A percentile compares a stretch with the other conserved stretches of the same genome.
Conservation (phyloP, 2,888 invertebrate species). For the Campoletis raptor region DNA sequence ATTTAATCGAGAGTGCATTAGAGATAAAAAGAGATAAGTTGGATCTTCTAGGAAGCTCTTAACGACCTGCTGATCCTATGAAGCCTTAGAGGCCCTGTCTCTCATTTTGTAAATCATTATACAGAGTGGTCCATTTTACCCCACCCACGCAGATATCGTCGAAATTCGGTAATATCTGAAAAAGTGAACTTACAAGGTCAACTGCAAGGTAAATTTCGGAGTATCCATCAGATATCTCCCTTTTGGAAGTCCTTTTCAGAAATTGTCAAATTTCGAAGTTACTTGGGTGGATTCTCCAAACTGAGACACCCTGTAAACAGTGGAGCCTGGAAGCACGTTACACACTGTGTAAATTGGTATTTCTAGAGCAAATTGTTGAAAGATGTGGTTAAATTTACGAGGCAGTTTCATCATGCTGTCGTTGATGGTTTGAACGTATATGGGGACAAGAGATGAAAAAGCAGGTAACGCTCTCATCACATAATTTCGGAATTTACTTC, state of each 20-base stretch:
- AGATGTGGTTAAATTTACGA: constrained; percentile 73
- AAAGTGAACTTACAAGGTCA: no score
- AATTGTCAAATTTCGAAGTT: no score
- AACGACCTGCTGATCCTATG: background rate
- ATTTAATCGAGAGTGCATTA: background rate
- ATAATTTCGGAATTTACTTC: constrained; percentile 46
- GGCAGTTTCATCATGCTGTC: constrained; percentile 72
- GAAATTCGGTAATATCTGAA: no score
- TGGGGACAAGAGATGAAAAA: background rate
- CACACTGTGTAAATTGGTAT: background rate
- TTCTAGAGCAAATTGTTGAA: background rate
- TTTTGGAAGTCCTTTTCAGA: no score
- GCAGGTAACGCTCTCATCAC: constrained; percentile 18
- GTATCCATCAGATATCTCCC: no score
- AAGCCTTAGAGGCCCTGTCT: background rate
- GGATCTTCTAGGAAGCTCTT: background rate
- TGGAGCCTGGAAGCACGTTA: background rate
- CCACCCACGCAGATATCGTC: no score
- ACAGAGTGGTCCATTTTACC: no score
- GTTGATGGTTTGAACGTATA: constrained; percentile 14
- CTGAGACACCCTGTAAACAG: background rate
- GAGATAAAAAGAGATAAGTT: background rate
- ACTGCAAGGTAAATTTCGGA: no score
- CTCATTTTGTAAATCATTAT: no score
- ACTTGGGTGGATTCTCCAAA: no score